phyloP scores from a whole-genome alignment of 2,113 vertebrate species.

The Rhinolophus ferrumequinum region DNA sequence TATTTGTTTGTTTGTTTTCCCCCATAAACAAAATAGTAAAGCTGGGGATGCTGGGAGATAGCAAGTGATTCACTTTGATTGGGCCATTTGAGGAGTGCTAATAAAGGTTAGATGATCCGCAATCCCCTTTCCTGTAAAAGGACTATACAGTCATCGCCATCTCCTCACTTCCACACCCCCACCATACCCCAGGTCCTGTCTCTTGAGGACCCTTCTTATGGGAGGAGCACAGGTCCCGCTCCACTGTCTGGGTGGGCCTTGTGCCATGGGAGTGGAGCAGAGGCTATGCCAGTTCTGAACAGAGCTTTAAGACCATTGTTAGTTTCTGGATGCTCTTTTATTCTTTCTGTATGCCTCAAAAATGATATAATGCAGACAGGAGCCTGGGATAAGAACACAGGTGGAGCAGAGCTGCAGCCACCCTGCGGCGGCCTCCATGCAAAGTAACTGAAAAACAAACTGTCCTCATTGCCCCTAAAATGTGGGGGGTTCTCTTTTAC shows the following conservation, averaged over 20 bases:
- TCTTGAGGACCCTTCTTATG: background rate
- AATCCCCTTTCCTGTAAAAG: background rate
- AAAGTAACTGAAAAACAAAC: background rate
- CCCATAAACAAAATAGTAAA: background rate
- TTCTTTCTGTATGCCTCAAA: background rate
- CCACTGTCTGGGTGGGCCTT: background rate
- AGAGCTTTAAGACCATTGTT: background rate
- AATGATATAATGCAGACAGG: background rate
- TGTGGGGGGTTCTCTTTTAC: background rate
- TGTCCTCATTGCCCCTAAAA: no score
- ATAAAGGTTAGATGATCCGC: background rate
- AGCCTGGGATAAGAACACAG: background rate
- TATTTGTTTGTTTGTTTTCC: background rate
- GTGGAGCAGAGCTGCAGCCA: background rate
- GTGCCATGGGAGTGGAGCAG: background rate
- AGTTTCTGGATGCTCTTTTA: background rate
- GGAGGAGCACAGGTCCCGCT: no score
- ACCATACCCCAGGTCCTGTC: background rate
- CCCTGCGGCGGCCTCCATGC: no score
- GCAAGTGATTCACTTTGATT: background rate
- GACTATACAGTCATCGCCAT: no score
- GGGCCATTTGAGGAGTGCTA: background rate
- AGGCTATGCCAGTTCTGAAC: background rate
- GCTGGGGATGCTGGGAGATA: background rate
- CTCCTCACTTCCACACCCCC: accelerated